These are phyloP conservation scores for Percopsis transmontana DNA, from an alignment of 2,113 vertebrate genomes.

Conservation along the genomic window DNA sequence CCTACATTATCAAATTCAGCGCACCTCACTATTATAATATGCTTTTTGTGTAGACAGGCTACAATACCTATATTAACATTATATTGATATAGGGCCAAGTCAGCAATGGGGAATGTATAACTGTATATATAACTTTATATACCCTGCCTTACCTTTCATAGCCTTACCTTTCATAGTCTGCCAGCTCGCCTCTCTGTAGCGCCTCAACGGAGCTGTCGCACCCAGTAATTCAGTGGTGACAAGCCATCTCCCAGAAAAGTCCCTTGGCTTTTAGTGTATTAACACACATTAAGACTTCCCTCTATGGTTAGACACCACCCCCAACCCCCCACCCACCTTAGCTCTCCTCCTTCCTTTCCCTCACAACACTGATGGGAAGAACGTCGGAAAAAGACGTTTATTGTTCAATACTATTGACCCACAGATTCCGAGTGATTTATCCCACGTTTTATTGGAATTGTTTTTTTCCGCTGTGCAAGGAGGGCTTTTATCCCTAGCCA, in stretches of 20 bases:
- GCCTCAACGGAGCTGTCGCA: slow-evolving; percentile 46
- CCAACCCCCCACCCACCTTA: background rate
- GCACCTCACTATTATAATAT: background rate
- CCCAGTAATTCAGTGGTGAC: slow-evolving; percentile 59
- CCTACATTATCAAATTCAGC: background rate
- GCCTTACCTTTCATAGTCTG: slow-evolving; percentile 31
- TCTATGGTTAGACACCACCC: slow-evolving; percentile 16
- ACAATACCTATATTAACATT: background rate
- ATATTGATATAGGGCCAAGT: no score
- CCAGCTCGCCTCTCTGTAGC: slow-evolving; percentile 26
- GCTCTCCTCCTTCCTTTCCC: background rate
- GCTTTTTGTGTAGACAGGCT: background rate
- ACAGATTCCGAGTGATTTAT: slow-evolving; percentile 64
- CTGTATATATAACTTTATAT: background rate
- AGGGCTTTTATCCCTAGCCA: slow-evolving; percentile 28
- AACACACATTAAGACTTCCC: slow-evolving; percentile 64
- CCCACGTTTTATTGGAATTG: slow-evolving; percentile 58
- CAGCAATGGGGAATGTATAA: no score
- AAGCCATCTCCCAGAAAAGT: slow-evolving; percentile 58
- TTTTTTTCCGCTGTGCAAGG: slow-evolving; percentile 38
- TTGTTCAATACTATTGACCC: slow-evolving; percentile 58
- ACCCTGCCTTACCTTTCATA: slow-evolving; percentile 10
- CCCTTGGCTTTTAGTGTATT: slow-evolving; percentile 72
- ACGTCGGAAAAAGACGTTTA: slow-evolving; percentile 37
- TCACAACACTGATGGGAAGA: slow-evolving; percentile 47